Evolutionary conservation across 2,113 vertebrate species (phyloP).

Genomic region (Urocynchramus pylzowi): DNA sequence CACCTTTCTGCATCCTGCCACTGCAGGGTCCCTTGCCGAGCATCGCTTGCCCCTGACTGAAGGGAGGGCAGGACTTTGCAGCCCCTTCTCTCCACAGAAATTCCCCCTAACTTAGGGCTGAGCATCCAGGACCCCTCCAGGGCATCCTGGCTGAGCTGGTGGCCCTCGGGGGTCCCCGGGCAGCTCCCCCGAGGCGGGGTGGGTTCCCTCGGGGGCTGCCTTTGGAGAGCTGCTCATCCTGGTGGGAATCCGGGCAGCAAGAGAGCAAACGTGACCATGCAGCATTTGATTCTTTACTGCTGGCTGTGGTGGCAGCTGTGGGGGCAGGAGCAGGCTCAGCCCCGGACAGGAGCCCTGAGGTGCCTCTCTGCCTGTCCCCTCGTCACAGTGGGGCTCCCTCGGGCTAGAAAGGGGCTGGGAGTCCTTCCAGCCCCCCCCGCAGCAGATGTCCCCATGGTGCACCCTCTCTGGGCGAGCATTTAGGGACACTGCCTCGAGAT

Average conservation of each 20-base stretch:
- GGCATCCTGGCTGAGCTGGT: not conserved
- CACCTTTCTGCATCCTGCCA: not conserved
- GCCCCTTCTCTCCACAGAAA: rapidly evolving
- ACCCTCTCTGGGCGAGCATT: rapidly evolving
- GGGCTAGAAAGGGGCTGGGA: not conserved
- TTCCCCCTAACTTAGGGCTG: rapidly evolving
- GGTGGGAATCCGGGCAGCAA: not conserved
- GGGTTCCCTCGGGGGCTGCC: not conserved
- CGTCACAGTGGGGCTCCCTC: not conserved
- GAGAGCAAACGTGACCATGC: rapidly evolving
- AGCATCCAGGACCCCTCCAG: not conserved
- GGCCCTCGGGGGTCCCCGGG: rapidly evolving
- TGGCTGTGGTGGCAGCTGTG: not conserved
- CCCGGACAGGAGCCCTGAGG: not conserved
- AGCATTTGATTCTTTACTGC: rapidly evolving
- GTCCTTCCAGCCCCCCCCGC: not conserved
- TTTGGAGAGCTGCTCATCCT: not conserved
- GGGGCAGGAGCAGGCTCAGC: not conserved
- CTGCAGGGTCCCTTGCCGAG: not conserved
- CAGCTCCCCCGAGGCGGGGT: not conserved
- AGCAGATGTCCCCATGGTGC: not conserved
- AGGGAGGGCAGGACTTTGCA: not conserved
- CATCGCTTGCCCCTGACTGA: rapidly evolving
- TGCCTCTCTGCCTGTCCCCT: not conserved
- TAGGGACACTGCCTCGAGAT: not conserved